Conservation (phyloP, 53 echinoderm and acorn worm species). For the Paracentrotus lividus region DNA sequence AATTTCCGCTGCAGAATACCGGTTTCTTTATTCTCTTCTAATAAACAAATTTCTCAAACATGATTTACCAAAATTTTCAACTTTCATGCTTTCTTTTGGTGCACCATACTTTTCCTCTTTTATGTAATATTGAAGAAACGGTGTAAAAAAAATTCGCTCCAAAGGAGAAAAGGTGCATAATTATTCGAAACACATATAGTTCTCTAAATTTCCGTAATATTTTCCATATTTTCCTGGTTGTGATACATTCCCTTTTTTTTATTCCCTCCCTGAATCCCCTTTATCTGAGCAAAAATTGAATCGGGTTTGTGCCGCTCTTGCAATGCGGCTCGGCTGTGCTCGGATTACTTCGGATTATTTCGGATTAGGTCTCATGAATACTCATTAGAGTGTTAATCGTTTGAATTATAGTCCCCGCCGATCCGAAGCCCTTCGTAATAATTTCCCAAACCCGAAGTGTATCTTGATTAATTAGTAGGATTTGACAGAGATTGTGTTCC, state of each 20-base stretch:
- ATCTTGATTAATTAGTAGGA: slow-evolving; percentile 54
- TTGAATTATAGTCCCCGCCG: slow-evolving; percentile 53
- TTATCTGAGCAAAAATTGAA: slow-evolving; percentile 35
- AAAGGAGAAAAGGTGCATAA: background rate
- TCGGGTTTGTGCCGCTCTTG: slow-evolving; percentile 26
- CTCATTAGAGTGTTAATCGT: slow-evolving; percentile 32
- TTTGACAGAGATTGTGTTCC: background rate
- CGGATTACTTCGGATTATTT: slow-evolving; percentile 61
- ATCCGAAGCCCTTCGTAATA: slow-evolving; percentile 7
- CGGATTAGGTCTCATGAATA: slow-evolving; percentile 61
- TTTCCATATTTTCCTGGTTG: background rate
- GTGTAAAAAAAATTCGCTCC: background rate
- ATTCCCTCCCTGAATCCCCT: background rate
- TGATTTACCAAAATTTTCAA: no score
- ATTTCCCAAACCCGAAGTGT: slow-evolving; percentile 31
- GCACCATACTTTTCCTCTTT: no score
- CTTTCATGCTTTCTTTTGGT: no score
- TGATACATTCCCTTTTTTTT: background rate
- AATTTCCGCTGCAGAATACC: no score
- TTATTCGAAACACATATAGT: background rate
- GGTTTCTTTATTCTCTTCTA: no score
- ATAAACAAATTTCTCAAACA: no score
- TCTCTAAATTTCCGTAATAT: background rate
- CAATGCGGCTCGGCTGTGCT: slow-evolving; percentile 45
- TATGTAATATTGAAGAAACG: no score